Percentiles rank a stretch among this genome's conserved stretches.
Evolutionary conservation across 2,888 invertebrate species (phyloP).

Genomic region (Zhengitettix transpicula): DNA sequence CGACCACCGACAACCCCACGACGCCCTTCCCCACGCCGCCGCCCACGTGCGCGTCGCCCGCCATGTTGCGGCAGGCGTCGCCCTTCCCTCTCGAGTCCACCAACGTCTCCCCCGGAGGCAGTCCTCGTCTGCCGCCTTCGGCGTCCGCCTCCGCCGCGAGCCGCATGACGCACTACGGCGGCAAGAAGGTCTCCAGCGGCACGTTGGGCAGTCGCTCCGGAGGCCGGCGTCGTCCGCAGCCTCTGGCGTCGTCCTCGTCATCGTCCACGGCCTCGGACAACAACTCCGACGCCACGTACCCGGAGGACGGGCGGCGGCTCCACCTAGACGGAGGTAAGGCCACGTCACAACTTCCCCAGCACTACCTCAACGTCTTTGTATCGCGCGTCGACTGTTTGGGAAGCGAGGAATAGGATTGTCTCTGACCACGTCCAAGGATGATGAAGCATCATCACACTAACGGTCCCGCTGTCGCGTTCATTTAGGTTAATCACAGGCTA

Average conservation of each 20-base stretch:
- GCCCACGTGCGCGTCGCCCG: conserved; percentile 30
- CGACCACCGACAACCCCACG: conserved; percentile 35
- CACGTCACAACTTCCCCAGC: too few species aligned
- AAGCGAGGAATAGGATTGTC: too few species aligned
- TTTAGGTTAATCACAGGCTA: too few species aligned
- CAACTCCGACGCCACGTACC: conserved; percentile 19
- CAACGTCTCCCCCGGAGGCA: conserved; percentile 22
- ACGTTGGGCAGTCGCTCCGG: conserved; percentile 5
- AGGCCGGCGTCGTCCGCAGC: not conserved
- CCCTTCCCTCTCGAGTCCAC: conserved; percentile 54
- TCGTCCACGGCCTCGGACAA: conserved; percentile 18
- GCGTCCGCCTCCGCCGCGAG: not conserved
- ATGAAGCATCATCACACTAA: too few species aligned
- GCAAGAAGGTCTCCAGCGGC: not conserved
- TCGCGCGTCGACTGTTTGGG: too few species aligned
- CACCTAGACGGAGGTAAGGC: conserved; percentile 16
- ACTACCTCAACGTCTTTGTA: too few species aligned
- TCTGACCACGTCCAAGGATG: too few species aligned
- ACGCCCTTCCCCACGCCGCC: conserved; percentile 36
- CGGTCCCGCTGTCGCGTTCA: too few species aligned
- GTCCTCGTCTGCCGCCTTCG: not conserved
- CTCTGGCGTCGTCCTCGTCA: conserved; percentile 11
- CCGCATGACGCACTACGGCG: not conserved
- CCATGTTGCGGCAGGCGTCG: conserved; percentile 31
- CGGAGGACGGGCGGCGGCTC: conserved; percentile 15